These are phyloP conservation scores for Laspeyria flexula DNA, from an alignment of 2,888 invertebrate species.

Conservation along the genomic window DNA sequence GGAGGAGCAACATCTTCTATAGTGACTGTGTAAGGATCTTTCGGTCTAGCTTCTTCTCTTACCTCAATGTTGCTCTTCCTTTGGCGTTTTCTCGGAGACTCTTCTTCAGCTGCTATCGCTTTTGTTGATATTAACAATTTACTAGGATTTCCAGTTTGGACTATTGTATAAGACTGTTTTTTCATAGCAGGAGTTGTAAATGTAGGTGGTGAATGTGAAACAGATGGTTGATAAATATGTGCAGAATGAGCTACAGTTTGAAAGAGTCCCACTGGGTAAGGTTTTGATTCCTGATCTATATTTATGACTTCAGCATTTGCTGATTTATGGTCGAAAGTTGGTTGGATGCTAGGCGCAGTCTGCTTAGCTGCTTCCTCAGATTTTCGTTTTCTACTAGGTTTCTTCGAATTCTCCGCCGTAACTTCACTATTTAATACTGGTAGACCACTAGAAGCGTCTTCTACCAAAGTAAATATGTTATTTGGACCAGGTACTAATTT, in stretches of 20 bases:
- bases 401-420: slow-evolving; percentile 14
- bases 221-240: slow-evolving; percentile 33
- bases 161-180: slow-evolving; percentile 77
- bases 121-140: slow-evolving; percentile 80
- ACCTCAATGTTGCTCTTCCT: slow-evolving; percentile 53
- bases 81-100: slow-evolving; percentile 54
- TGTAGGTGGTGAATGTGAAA: slow-evolving; percentile 33
- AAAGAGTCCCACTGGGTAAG: slow-evolving; percentile 79
- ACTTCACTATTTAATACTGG: not conserved
- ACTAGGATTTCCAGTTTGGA: slow-evolving; percentile 78
- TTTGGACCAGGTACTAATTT: slow-evolving; percentile 77
- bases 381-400: slow-evolving; percentile 32
- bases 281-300: slow-evolving; percentile 52
- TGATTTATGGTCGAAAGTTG: too few relatives aligned
- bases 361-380: slow-evolving; percentile 18
- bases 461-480: slow-evolving; percentile 62
- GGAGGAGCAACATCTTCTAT: slow-evolving; percentile 59
- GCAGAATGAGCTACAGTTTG: slow-evolving; percentile 62
- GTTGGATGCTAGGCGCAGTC: not conserved
- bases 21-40: slow-evolving; percentile 62
- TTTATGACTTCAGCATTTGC: slow-evolving; percentile 45
- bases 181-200: slow-evolving; percentile 75
- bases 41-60: slow-evolving; percentile 18
- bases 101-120: slow-evolving; percentile 52
- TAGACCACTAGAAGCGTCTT: slow-evolving; percentile 3